These are phyloP conservation scores for Xanthorhoe spadicearia DNA, from an alignment of 2,888 invertebrate genomes.

Conservation along the genomic window DNA sequence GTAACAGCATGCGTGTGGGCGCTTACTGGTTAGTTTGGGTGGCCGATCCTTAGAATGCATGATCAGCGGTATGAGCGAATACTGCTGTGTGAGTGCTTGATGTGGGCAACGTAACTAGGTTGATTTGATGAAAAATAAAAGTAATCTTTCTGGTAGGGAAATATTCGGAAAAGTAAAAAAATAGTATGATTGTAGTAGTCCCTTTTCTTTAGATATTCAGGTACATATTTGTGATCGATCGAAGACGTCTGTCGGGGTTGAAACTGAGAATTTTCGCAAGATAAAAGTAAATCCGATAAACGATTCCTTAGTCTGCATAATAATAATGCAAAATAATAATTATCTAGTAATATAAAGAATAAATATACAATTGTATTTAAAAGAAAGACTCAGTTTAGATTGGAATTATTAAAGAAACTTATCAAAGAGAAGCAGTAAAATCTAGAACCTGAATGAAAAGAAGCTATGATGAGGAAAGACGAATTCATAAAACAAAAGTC, in stretches of 20 bases:
- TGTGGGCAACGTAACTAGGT: slow-evolving; percentile 3
- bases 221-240: neutral
- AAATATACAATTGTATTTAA: no score
- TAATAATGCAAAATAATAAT: no score
- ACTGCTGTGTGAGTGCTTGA: no score
- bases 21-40: no score
- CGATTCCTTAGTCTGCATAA: no score
- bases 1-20: no score
- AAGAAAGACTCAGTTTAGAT: no score
- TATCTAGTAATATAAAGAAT: no score
- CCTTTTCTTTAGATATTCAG: neutral
- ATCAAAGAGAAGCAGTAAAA: neutral
- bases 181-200: neutral
- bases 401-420: neutral
- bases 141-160: slow-evolving; percentile 12
- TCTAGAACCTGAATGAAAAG: neutral
- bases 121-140: slow-evolving; percentile 27
- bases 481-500: neutral
- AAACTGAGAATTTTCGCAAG: no score
- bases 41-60: no score
- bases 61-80: no score
- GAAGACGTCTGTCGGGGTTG: neutral
- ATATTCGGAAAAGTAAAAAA: neutral
- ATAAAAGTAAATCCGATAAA: no score
- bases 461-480: neutral